Evolutionary conservation across 2,888 invertebrate genomes (phyloP), one percentile per base, ranked within the genome.

Genomic region (Nipponacmea schrenckii): DNA sequence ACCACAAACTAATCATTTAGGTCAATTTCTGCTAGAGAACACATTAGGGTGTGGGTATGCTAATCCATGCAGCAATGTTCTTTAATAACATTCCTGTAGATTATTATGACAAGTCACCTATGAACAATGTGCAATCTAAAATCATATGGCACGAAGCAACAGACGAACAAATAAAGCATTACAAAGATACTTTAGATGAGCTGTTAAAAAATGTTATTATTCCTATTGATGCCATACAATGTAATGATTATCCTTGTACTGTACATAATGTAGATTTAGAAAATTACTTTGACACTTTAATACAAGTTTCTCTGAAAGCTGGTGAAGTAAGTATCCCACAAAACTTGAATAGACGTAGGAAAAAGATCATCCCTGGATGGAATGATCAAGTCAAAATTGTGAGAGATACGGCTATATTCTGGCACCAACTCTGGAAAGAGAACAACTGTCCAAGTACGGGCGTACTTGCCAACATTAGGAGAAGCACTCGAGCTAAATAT

Each of bases 251-350:
- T 50, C 14, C 50, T 12, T 50, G 50, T 50, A 50, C 50, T 1
- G 50, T 50, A 50, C 50, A 50, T 50, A 46, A 46, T 46, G 46
- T 46, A 46, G 46, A 46, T 46, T 46, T 46, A 46, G 46, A 46
- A 46, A 46, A 46, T 46, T 46, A 46, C 3, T 46, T 46, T 46
- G 46, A 46, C 46, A 46, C 12, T 46, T 46, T 46, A 46, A 46
- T 46, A 1, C 1, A 46, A 1, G 46, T 46, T 46, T 15, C 46
- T 46, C 46, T 46, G 14, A 46, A 46, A 17, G 46, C 46, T 46
- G 46, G 46, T 46, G 17, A 46, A 46, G 3, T 46, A 46, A n/a
- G n/a, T n/a, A n/a, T n/a, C n/a, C n/a, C n/a, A n/a, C n/a, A n/a
- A n/a, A n/a, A n/a, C n/a, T n/a, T 46, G 46, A 46, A 46, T 46